These are phyloP conservation scores for Camponotus fellah DNA, from an alignment of 2,888 invertebrate genomes.

Conservation along the genomic window DNA sequence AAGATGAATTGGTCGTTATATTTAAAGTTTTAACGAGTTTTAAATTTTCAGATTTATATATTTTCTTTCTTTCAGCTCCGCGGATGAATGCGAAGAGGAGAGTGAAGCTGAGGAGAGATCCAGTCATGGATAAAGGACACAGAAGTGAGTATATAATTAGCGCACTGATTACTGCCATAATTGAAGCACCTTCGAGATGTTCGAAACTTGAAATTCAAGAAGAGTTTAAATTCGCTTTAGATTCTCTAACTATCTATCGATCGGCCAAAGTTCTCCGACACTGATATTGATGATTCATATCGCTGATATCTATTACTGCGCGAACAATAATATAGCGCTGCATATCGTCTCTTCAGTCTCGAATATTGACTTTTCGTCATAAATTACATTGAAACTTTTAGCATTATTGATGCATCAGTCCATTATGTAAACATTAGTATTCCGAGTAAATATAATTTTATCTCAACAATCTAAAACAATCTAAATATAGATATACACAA, in stretches of 20 bases:
- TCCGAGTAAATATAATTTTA: not conserved
- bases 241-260: slow-evolving; percentile 4
- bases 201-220: slow-evolving; percentile 26
- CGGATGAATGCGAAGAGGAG: slow-evolving; percentile 90
- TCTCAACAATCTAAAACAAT: not conserved
- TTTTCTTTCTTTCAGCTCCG: slow-evolving; percentile 73
- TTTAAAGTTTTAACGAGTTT: not conserved
- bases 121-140: slow-evolving; percentile 92
- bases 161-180: slow-evolving; percentile 23
- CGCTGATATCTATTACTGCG: not conserved
- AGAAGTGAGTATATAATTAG: slow-evolving; percentile 90
- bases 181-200: slow-evolving; percentile 11
- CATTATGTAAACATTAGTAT: not conserved
- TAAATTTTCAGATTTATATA: slow-evolving; percentile 21
- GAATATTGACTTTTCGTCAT: slow-evolving; percentile 11
- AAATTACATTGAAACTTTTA: not conserved
- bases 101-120: slow-evolving; percentile 92
- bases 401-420: not conserved
- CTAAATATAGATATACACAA: not conserved
- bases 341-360: not conserved
- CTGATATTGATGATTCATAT: slow-evolving; percentile 21
- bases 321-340: not conserved
- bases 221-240: slow-evolving; percentile 7
- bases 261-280: not conserved
- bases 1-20: not conserved